phyloP scores from a whole-genome alignment of 2,797 vertebrate genomes.

The Lepus oiostolus region DNA sequence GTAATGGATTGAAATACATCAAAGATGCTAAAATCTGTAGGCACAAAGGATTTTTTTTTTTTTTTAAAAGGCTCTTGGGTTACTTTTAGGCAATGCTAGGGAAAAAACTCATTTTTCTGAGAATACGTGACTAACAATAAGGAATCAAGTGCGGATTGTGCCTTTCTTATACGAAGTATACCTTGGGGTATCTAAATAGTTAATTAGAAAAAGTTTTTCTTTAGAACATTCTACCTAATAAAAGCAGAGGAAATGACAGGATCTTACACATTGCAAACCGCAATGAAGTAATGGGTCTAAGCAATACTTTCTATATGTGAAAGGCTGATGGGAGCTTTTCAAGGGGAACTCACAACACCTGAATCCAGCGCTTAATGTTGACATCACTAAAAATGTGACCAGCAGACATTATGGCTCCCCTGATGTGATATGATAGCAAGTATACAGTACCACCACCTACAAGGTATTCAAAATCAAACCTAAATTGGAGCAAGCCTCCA shows the following conservation, averaged over 20 bases:
- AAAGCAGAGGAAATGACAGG: slow-evolving; percentile 59
- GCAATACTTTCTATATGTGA: slow-evolving; percentile 44
- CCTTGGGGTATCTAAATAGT: slow-evolving; percentile 46
- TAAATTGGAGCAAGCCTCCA: slow-evolving; percentile 49
- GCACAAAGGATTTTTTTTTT: slow-evolving; percentile 13
- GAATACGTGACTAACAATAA: slow-evolving; percentile 32
- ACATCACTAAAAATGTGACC: slow-evolving; percentile 36
- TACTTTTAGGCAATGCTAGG: slow-evolving; percentile 27
- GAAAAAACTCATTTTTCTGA: slow-evolving; percentile 17
- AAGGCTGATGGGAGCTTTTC: slow-evolving; percentile 40
- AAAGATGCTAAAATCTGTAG: slow-evolving; percentile 55
- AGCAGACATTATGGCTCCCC: neutral
- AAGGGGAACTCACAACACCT: neutral
- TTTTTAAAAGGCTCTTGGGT: neutral
- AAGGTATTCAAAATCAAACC: slow-evolving; percentile 64
- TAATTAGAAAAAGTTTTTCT: slow-evolving; percentile 53
- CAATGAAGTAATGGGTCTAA: slow-evolving; percentile 52
- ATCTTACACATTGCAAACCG: slow-evolving; percentile 43
- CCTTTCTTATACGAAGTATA: neutral
- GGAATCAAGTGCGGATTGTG: slow-evolving; percentile 10
- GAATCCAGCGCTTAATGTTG: slow-evolving; percentile 46
- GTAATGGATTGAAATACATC: slow-evolving; percentile 61
- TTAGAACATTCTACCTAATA: slow-evolving; percentile 24
- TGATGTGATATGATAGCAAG: neutral
- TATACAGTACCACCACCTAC: slow-evolving; percentile 3